phyloP scores from a whole-genome alignment of 2,888 invertebrate species.

The Pyrocoelia pectoralis region DNA sequence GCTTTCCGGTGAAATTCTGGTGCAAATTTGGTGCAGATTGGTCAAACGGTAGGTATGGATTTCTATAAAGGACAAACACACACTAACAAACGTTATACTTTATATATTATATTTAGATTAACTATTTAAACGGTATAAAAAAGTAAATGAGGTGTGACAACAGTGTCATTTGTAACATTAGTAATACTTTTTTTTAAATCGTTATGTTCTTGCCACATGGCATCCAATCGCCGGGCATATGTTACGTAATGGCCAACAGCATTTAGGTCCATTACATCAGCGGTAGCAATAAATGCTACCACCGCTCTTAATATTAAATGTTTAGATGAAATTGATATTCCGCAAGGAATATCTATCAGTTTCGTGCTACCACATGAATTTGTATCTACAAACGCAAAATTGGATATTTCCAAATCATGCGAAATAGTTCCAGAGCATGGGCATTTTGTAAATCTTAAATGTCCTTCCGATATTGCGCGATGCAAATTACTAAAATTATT shows the following conservation, averaged over 20 bases:
- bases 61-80: too few relatives aligned
- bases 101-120: too few relatives aligned
- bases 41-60: too few relatives aligned
- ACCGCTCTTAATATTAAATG: background rate
- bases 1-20: too few relatives aligned
- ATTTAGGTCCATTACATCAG: background rate
- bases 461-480: background rate
- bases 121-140: too few relatives aligned
- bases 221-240: too few relatives aligned
- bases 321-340: background rate
- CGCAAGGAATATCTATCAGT: background rate
- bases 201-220: too few relatives aligned
- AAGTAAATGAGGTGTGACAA: too few relatives aligned
- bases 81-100: too few relatives aligned
- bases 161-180: too few relatives aligned
- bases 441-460: background rate
- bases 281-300: conserved; percentile 8
- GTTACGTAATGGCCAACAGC: conserved; percentile 4
- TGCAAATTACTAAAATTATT: conserved; percentile 2
- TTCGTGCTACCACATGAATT: background rate
- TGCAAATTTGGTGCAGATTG: too few relatives aligned
- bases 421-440: background rate
- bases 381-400: background rate
- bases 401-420: background rate
- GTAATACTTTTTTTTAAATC: too few relatives aligned